Evolutionary conservation across 2,888 invertebrate species (phyloP).

Genomic region (Erannis defoliaria): DNA sequence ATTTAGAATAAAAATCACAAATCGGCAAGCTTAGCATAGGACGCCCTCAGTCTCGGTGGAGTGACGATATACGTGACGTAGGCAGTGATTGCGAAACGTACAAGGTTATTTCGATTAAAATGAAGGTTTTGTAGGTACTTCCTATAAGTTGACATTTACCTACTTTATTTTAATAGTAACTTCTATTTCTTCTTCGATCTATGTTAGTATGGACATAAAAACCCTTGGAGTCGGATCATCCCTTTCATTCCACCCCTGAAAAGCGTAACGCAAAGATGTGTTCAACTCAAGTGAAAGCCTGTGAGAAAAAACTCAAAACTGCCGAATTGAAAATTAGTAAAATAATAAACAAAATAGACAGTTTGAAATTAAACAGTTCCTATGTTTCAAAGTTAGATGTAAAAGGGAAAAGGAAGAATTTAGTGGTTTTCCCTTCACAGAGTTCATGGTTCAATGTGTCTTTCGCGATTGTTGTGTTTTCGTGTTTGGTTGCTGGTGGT

Average conservation of each 20-base stretch:
- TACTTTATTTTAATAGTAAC: neutral
- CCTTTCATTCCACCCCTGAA: conserved; percentile 52
- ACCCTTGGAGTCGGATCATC: conserved; percentile 11
- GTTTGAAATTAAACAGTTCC: conserved; percentile 61
- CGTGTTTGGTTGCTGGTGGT: conserved; percentile 42
- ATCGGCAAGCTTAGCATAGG: too few relatives aligned
- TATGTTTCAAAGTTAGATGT: conserved; percentile 61
- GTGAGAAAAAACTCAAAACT: conserved; percentile 71
- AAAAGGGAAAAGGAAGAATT: conserved; percentile 21
- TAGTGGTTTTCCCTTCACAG: neutral
- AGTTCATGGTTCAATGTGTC: conserved; percentile 30
- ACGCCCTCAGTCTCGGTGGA: too few relatives aligned
- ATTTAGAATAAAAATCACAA: too few relatives aligned
- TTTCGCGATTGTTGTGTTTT: conserved; percentile 30
- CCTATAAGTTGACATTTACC: too few relatives aligned
- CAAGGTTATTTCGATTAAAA: too few relatives aligned
- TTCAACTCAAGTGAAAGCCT: conserved; percentile 56
- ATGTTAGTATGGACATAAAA: conserved; percentile 33
- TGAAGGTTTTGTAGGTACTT: too few relatives aligned
- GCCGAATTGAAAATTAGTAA: conserved; percentile 72
- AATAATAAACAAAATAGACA: conserved; percentile 71
- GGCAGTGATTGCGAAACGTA: too few relatives aligned
- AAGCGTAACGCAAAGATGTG: conserved; percentile 53
- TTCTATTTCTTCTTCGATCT: conserved; percentile 33
- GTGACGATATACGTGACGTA: too few relatives aligned